Base-by-base conservation (phyloP, 2,113 vertebrate species). In the Aythya baeri region DNA sequence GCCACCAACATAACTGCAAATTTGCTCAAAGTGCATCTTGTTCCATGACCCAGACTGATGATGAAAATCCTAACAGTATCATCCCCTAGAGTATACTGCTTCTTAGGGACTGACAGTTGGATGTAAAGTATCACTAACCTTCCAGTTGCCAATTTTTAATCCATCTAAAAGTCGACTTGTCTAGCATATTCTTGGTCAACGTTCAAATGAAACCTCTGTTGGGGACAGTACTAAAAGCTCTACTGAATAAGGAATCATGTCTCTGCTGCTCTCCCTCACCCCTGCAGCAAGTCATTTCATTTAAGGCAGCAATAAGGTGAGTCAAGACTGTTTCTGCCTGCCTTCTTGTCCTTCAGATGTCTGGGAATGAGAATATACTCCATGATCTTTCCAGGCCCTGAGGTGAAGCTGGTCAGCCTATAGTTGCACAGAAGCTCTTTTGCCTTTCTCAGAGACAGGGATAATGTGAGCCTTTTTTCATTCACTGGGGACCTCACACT, bases 281-380 rank as follows among this genome's bases (percentile, higher is more conserved):
- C 50, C 38, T 62, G 12, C 9, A 80, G 22, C 8, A 52, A 83
- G 17, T 32, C 11, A 26, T 62, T 76, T 54, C 20, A 86, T 21
- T 38, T 61, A 62, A 90, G 36, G 55, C 11, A 83, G 34, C 62
- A 86, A 13, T 26, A 71, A 44, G 22, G 43, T 6, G 34, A 90
- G 32, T 36, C 23, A 72, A 85, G 34, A 44, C 21, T 46, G 12
- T 73, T 79, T 85, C 74, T 29, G 34, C 25, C 9, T 71, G 16
- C 44, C 8, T 1, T 74, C 55, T 63, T 61, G 49, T 23, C 62
- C 49, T 76, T 65, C 0, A 0, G 1, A 0, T 23, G 22, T 29
- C 73, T 83, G 44, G 62, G 85, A 91, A 68, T 85, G 22, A 82
- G 17, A 71, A 73, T 20, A 34, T 16, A 74, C 17, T 86, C 50